A percentile compares a stretch with the other conserved stretches of the same genome.
Conservation (phyloP, 2,888 invertebrate genomes). For the Mystacides longicornis region DNA sequence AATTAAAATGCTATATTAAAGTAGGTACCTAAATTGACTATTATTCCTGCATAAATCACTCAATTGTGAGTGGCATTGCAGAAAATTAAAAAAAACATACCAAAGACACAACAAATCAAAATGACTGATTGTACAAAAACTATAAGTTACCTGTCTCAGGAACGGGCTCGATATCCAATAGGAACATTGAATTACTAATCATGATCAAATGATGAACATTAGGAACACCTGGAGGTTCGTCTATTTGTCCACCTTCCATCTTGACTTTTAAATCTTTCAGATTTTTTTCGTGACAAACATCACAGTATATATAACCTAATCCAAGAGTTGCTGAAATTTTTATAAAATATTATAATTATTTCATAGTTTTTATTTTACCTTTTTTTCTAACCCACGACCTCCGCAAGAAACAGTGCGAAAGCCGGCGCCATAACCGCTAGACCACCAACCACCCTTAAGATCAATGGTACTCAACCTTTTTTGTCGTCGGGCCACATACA, state of each 20-base stretch:
- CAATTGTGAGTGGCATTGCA: not conserved
- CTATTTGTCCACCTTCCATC: not conserved
- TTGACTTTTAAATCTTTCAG: conserved; percentile 34
- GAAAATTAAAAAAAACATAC: not conserved
- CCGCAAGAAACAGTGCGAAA: no score
- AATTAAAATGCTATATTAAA: not conserved
- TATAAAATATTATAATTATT: no score
- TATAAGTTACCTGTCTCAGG: conserved; percentile 33
- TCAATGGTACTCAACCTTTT: no score
- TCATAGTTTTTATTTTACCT: no score
- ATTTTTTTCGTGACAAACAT: conserved; percentile 78
- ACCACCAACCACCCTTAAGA: no score
- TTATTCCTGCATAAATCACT: not conserved
- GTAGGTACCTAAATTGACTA: no score
- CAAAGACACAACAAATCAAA: no score
- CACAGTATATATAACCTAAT: conserved; percentile 91
- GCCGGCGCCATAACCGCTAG: no score
- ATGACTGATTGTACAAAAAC: no score
- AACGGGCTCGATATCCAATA: conserved; percentile 81
- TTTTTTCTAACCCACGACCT: no score
- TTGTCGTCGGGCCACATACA: no score
- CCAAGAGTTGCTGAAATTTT: conserved; percentile 52
- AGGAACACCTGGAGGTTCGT: not conserved
- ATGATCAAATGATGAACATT: conserved; percentile 43
- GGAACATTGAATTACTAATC: conserved; percentile 90